Evolutionary conservation across 1,140 invertebrate species (phyloP).

Genomic region (Drosophila willistoni): DNA sequence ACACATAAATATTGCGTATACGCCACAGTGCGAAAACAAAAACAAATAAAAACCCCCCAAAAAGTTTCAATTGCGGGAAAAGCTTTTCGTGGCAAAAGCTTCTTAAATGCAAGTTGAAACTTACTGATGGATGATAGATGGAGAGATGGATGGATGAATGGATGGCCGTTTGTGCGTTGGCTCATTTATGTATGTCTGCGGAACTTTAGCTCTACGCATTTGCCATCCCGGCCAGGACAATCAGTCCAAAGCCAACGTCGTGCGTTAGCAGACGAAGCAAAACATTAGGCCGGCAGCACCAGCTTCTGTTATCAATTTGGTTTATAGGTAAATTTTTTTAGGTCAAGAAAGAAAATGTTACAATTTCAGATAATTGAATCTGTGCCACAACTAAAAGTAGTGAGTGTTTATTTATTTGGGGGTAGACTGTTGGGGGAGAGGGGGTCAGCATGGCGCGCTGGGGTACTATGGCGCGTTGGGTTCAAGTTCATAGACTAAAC

Average conservation of each 20-base stretch:
- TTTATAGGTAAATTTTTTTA: conserved; percentile 12
- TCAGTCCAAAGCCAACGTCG: conserved; percentile 6
- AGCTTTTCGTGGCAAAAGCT: not conserved
- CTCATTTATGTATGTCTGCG: not conserved
- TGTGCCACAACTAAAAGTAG: no score
- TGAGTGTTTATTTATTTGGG: conserved; percentile 1
- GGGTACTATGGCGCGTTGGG: conserved; percentile 44
- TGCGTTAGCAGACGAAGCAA: not conserved
- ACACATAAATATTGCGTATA: conserved; percentile 2
- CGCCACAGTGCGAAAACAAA: not conserved
- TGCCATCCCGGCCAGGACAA: conserved; percentile 2
- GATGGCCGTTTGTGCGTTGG: not conserved
- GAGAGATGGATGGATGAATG: not conserved
- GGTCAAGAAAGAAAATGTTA: no score
- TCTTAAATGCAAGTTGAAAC: not conserved
- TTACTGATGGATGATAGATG: not conserved
- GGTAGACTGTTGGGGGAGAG: not conserved
- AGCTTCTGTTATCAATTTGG: not conserved
- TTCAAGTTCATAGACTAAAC: conserved; percentile 59
- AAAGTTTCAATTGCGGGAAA: not conserved
- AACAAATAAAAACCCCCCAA: not conserved
- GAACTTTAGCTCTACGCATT: not conserved
- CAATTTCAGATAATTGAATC: no score
- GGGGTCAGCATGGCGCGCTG: not conserved
- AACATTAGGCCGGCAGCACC: not conserved